Evolutionary conservation across 2,113 vertebrate species (phyloP).

Genomic region (Mionectes macconnelli): DNA sequence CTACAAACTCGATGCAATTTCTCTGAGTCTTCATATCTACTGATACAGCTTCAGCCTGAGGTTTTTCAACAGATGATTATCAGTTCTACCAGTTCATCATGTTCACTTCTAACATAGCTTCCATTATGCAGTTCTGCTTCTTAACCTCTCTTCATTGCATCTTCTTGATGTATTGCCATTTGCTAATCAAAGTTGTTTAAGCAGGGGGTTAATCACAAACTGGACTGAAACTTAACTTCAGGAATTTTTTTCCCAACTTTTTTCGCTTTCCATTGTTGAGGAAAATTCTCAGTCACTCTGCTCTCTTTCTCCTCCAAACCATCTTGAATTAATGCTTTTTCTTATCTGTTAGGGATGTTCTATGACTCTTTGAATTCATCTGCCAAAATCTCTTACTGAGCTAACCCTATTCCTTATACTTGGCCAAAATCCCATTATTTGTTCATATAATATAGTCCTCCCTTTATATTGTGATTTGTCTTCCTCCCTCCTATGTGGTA

Average conservation of each 20-base stretch:
- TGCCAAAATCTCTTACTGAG: background rate
- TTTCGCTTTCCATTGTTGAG: background rate
- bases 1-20: background rate
- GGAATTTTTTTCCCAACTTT: background rate
- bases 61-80: slow-evolving; percentile 14
- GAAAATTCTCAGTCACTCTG: background rate
- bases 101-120: background rate
- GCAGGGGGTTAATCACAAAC: background rate
- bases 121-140: background rate
- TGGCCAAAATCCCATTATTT: background rate
- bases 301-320: background rate
- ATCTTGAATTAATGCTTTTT: background rate
- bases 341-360: background rate
- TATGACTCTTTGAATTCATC: background rate
- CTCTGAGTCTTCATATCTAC: background rate
- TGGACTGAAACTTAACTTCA: background rate
- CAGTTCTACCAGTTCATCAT: background rate
- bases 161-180: background rate
- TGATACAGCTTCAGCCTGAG: background rate
- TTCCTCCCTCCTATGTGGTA: background rate
- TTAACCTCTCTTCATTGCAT: background rate
- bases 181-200: background rate
- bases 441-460: background rate
- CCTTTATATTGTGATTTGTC: background rate
- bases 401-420: background rate